These are phyloP conservation scores for Micrasema minimum DNA, from an alignment of 1,140 invertebrate genomes.

Conservation along the genomic window DNA sequence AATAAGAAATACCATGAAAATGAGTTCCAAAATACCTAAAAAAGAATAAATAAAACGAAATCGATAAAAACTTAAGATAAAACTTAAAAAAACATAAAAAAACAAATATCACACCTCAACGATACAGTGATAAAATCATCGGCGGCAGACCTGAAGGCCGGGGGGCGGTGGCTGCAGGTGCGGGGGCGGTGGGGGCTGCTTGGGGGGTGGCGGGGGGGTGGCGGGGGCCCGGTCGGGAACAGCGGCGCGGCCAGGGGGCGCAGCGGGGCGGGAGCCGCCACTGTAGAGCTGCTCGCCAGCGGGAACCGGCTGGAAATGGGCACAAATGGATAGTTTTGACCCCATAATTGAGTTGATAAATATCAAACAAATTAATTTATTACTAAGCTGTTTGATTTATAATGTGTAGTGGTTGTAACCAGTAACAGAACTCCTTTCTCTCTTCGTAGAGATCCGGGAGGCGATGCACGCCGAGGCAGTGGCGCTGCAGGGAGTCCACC, in stretches of 20 bases:
- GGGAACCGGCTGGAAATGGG: conserved; percentile 59
- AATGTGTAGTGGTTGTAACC: too few relatives aligned
- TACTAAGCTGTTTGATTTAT: too few relatives aligned
- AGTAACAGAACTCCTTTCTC: conserved; percentile 87
- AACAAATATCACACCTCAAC: conserved; percentile 69
- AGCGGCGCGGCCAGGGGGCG: conserved; percentile 78
- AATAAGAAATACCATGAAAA: not conserved
- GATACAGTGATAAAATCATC: conserved; percentile 71
- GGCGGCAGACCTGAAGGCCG: conserved; percentile 84
- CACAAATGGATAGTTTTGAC: too few relatives aligned
- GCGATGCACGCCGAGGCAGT: conserved; percentile 88
- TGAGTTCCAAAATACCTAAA: not conserved
- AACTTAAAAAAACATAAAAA: conserved; percentile 58
- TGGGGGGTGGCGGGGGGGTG: conserved; percentile 68
- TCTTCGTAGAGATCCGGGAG: conserved; percentile 92
- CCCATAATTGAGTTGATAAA: too few relatives aligned
- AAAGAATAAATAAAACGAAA: conserved; percentile 24
- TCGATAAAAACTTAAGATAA: conserved; percentile 40
- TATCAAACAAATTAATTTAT: too few relatives aligned
- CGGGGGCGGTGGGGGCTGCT: conserved; percentile 78
- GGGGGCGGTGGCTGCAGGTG: conserved; percentile 74
- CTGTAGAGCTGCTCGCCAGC: conserved; percentile 72
- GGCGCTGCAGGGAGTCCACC: conserved; percentile 87
- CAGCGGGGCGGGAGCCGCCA: conserved; percentile 65
- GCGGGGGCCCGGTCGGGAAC: conserved; percentile 84